phyloP scores from a whole-genome alignment of 1,140 invertebrate genomes.

The Arion vulgaris region DNA sequence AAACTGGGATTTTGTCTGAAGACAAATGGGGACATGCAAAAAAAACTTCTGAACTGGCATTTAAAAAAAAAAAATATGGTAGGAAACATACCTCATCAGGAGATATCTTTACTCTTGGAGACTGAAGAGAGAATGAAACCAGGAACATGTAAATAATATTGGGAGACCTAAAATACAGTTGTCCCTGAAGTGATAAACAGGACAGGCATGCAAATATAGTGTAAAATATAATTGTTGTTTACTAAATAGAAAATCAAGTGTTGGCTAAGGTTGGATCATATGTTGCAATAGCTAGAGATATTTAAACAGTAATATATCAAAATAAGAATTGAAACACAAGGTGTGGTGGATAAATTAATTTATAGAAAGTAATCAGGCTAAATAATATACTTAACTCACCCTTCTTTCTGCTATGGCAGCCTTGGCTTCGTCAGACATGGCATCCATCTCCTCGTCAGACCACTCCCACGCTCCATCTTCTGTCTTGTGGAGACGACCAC shows the following conservation, averaged over 20 bases:
- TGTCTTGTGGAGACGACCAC: constrained; percentile 91
- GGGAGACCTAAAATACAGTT: neutral
- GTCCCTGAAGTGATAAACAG: too few relatives aligned
- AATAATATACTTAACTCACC: constrained; percentile 45
- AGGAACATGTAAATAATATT: neutral
- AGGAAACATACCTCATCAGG: neutral
- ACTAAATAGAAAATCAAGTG: too few relatives aligned
- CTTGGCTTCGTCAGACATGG: constrained; percentile 69
- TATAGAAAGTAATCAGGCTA: too few relatives aligned
- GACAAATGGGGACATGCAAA: neutral
- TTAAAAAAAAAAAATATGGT: neutral
- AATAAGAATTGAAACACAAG: too few relatives aligned
- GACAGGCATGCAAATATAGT: too few relatives aligned
- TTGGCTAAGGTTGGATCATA: too few relatives aligned
- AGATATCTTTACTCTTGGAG: neutral
- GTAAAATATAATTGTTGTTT: too few relatives aligned
- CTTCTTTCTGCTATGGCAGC: constrained; percentile 50
- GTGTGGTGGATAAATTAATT: too few relatives aligned
- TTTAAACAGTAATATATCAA: too few relatives aligned
- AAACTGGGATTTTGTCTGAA: too few relatives aligned
- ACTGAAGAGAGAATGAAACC: constrained; percentile 1
- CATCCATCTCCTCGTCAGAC: constrained; percentile 87
- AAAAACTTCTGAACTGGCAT: neutral
- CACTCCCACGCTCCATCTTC: constrained; percentile 98
- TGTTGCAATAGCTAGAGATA: too few relatives aligned